Conservation (phyloP, 2,888 invertebrate species). For the Serripes groenlandicus region DNA sequence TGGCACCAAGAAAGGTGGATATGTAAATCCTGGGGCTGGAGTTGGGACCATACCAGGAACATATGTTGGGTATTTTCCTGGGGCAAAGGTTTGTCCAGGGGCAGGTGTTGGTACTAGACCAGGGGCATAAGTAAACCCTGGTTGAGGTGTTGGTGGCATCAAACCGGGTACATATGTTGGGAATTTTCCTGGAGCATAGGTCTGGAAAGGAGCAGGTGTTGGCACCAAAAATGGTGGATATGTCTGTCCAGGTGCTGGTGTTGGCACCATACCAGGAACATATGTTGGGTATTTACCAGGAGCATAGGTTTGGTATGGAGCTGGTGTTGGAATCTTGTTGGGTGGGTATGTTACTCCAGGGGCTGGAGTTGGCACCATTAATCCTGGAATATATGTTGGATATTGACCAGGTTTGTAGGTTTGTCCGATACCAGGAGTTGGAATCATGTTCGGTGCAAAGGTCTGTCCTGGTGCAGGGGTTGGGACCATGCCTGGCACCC, state of each 20-base stretch:
- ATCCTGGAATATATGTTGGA: constrained; percentile 65
- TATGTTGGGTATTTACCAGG: constrained; percentile 65
- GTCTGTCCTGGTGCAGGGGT: constrained; percentile 69
- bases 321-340: constrained; percentile 58
- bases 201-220: constrained; percentile 56
- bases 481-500: constrained; percentile 65
- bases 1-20: constrained; percentile 52
- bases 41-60: constrained; percentile 68
- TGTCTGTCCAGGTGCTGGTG: constrained; percentile 64
- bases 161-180: constrained; percentile 65
- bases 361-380: constrained; percentile 65
- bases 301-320: constrained; percentile 63
- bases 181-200: constrained; percentile 61
- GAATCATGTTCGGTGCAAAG: constrained; percentile 62
- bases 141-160: constrained; percentile 66
- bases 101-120: constrained; percentile 62
- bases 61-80: constrained; percentile 61
- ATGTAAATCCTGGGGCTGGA: constrained; percentile 56
- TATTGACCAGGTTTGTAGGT: constrained; percentile 58
- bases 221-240: constrained; percentile 59
- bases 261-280: constrained; percentile 66
- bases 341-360: constrained; percentile 66
- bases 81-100: constrained; percentile 62
- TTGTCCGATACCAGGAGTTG: constrained; percentile 58
- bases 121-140: constrained; percentile 66